These are phyloP conservation scores for Hydrotaea cyrtoneurina DNA, from an alignment of 2,888 invertebrate species.

Conservation along the genomic window DNA sequence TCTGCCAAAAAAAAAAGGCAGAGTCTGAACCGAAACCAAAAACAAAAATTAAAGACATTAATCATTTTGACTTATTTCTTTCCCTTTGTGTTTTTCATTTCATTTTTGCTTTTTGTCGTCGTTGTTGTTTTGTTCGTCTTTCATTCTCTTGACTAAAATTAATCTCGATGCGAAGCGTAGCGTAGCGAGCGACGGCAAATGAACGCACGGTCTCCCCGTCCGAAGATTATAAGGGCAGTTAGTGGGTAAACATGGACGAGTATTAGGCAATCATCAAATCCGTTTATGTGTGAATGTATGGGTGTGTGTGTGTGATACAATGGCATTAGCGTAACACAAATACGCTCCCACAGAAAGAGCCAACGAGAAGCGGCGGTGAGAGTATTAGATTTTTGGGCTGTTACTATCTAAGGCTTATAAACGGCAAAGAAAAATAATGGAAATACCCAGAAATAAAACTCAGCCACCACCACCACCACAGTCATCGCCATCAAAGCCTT, in stretches of 20 bases:
- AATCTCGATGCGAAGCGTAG: constrained; percentile 77
- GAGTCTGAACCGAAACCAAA: constrained; percentile 60
- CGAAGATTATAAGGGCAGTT: constrained; percentile 65
- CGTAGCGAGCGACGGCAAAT: constrained; percentile 72
- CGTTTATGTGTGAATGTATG: constrained; percentile 18
- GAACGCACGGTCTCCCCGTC: constrained; percentile 48
- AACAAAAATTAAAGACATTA: constrained; percentile 74
- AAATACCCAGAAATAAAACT: neutral
- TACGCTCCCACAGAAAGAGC: neutral
- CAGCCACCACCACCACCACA: neutral
- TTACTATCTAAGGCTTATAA: constrained; percentile 16
- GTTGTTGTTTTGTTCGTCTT: constrained; percentile 19
- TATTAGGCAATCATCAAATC: constrained; percentile 63
- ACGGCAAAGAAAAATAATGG: neutral
- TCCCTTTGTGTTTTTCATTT: constrained; percentile 70
- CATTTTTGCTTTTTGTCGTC: constrained; percentile 37
- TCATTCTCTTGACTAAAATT: constrained; percentile 75
- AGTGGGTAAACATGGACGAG: constrained; percentile 56
- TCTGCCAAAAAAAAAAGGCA: neutral
- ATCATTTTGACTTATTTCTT: constrained; percentile 80
- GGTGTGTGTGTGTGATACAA: constrained; percentile 8
- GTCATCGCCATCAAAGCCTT: neutral
- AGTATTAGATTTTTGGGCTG: constrained; percentile 33
- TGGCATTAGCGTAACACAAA: constrained; percentile 17
- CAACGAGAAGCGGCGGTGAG: constrained; percentile 9